Base-by-base conservation (phyloP, 2,113 vertebrate genomes). In the Plectropomus leopardus region DNA sequence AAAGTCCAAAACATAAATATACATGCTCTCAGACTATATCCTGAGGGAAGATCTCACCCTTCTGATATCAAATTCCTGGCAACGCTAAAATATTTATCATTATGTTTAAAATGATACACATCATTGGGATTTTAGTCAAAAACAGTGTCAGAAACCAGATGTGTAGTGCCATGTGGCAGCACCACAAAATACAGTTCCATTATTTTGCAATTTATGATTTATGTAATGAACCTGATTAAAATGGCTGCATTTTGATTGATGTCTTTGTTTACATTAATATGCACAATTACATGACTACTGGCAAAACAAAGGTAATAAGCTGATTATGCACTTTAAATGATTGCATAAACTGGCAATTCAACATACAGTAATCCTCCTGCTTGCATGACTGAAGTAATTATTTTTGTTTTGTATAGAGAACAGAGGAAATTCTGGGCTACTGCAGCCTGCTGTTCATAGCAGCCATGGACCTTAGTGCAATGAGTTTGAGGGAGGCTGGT, bases 21-120 rank as follows among this genome's bases (percentile, higher is more conserved):
- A 44, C n/a, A 63, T 77, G 30, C 7, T 26, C 51, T 76, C 69
- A 72, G 40, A 65, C 55, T 13, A 10, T 23, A 15, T 71, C 65
- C 44, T 16, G 28, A 34, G 30, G 72, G 44, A 17, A 54, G 45
- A 71, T 76, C 47, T 9, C 6, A 42, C 9, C 42, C 17, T 4
- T 36, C 67, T 24, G n/a, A 66, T 82, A 78, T 82, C 72, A n/a
- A 30, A 61, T 88, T 79, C 80, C 79, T 80, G 45, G 60, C 69
- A 66, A 61, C 10, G 30, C 58, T 58, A 47, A 71, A 83, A 67
- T 80, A 74, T 85, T 64, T 50, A 85, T 80, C 48, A 67, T 15
- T 32, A 42, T 16, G 44, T 54, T 83, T 70, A 8, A 78, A 69
- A 82, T 76, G 75, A 82, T 84, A 80, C 75, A 67, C 60, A 71